Evolutionary conservation across 2,888 invertebrate species (phyloP).

Genomic region (Dyspetes luteomarginatus): DNA sequence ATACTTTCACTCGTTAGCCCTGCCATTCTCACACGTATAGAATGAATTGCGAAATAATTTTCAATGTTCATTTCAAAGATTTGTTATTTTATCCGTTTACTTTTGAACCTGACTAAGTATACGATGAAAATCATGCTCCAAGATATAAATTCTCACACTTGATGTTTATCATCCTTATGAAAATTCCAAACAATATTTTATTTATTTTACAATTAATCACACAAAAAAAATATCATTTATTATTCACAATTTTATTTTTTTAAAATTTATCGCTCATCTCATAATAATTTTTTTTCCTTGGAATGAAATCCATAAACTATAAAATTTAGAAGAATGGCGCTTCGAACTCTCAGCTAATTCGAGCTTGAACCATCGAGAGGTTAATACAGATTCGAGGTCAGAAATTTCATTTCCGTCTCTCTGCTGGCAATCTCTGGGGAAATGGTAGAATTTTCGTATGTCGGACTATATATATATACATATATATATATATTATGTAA

Average conservation of each 20-base stretch:
- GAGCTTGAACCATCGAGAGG: background rate
- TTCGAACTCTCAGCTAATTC: background rate
- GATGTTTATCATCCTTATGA: no score
- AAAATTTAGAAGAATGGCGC: no score
- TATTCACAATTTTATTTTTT: no score
- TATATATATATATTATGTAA: background rate
- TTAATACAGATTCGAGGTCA: slow-evolving; percentile 72
- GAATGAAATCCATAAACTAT: no score
- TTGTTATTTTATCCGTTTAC: background rate
- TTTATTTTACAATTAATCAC: background rate
- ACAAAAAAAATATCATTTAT: no score
- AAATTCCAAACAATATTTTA: no score
- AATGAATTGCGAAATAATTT: slow-evolving; percentile 56
- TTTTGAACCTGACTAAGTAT: background rate
- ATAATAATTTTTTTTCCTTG: no score
- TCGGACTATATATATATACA: background rate
- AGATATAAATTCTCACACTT: no score
- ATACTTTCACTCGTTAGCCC: slow-evolving; percentile 57
- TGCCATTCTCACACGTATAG: background rate
- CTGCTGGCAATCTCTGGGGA: slow-evolving; percentile 47
- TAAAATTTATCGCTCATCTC: no score
- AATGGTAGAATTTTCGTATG: slow-evolving; percentile 47
- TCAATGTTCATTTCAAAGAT: slow-evolving; percentile 32
- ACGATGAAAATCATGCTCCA: no score
- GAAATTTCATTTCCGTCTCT: slow-evolving; percentile 79